phyloP scores from a whole-genome alignment of 23 tunicate species.

The Trididemnum miniatum region DNA sequence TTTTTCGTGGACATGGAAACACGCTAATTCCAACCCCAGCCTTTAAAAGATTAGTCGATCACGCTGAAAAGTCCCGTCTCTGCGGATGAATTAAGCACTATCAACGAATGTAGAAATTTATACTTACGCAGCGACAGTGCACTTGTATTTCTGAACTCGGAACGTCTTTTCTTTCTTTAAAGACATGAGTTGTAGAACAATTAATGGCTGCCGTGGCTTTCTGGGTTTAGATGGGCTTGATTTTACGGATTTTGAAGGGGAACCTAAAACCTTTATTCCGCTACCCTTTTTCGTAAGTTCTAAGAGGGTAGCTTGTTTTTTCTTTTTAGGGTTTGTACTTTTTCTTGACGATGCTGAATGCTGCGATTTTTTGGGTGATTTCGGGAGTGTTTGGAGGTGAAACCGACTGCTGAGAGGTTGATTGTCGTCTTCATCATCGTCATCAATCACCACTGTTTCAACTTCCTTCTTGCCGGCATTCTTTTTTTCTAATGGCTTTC shows the following conservation, averaged over 20 bases:
- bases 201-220: constrained; percentile 60
- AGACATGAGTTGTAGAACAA: constrained; percentile 46
- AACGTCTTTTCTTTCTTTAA: constrained; percentile 61
- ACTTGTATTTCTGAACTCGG: constrained; percentile 64
- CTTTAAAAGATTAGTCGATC: too few relatives aligned
- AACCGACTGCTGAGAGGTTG: not conserved
- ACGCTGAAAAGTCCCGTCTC: too few relatives aligned
- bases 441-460: not conserved
- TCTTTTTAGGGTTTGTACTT: constrained; percentile 57
- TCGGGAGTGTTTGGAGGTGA: not conserved
- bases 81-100: too few relatives aligned
- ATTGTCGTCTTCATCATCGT: not conserved
- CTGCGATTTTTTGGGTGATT: not conserved
- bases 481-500: constrained; percentile 12
- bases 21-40: too few relatives aligned
- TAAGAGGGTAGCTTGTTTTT: constrained; percentile 67
- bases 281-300: constrained; percentile 75
- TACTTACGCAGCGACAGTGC: constrained; percentile 42
- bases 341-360: constrained; percentile 36
- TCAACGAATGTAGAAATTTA: too few relatives aligned
- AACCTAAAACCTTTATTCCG: constrained; percentile 43
- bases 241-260: constrained; percentile 37
- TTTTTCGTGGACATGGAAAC: too few relatives aligned
- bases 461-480: not conserved
- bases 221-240: constrained; percentile 32